These are phyloP conservation scores for Porites lutea DNA, from an alignment of 64 coral and sea anemone genomes.

Conservation along the genomic window DNA sequence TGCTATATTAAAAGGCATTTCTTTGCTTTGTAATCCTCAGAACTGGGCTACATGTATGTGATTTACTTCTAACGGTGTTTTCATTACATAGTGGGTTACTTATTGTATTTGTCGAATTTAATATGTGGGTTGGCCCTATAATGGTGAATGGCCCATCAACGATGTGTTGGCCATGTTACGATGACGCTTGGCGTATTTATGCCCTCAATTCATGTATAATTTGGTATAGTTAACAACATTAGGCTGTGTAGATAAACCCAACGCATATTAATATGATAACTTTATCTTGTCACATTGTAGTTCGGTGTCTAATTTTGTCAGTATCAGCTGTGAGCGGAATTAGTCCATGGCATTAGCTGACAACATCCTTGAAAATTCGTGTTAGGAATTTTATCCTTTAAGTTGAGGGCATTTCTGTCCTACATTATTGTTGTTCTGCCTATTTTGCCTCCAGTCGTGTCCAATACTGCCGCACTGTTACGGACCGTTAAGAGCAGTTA, in stretches of 20 bases:
- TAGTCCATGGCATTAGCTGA: conserved; percentile 9
- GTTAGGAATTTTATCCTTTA: not conserved
- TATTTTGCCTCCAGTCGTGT: too few relatives aligned
- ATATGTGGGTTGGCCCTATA: not conserved
- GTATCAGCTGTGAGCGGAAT: not conserved
- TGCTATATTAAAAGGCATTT: too few relatives aligned
- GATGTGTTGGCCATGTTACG: not conserved
- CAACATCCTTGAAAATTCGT: not conserved
- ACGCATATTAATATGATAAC: not conserved
- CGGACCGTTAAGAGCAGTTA: too few relatives aligned
- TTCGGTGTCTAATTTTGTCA: not conserved
- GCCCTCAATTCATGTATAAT: not conserved
- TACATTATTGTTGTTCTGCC: conserved; percentile 8
- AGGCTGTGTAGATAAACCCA: not conserved
- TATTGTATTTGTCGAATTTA: not conserved
- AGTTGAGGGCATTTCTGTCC: not conserved
- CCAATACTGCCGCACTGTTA: too few relatives aligned
- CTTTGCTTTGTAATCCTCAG: not conserved
- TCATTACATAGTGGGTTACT: not conserved
- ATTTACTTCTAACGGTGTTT: not conserved
- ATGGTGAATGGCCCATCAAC: not conserved
- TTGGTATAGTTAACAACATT: not conserved
- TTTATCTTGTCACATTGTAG: not conserved
- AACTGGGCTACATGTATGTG: not conserved
- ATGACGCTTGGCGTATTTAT: not conserved